Evolutionary conservation across 1,140 invertebrate species (phyloP), one percentile per base, ranked within the genome.

Genomic region (Nasonia longicornis): DNA sequence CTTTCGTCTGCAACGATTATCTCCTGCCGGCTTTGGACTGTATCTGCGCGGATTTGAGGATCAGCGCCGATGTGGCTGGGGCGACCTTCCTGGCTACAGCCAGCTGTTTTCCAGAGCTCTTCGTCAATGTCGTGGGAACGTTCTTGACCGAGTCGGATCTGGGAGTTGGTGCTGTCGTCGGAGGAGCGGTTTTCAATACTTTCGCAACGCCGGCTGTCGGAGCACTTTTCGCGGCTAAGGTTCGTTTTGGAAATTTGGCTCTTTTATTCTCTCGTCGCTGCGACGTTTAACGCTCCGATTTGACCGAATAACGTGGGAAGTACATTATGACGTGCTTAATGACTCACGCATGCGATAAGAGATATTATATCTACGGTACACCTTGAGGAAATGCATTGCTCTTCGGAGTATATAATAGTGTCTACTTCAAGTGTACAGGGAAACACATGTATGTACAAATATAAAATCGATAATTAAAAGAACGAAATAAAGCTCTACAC

Each of bases 1-100:
- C 96, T 1, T 93, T 96, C 42, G 94, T 97, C 2, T 97, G 96
- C 88, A 96, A 97, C 86, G 95, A 96, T 85, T 97, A 96, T 85
- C 95, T 97, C 84, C 92, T 97, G 20, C 96, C 96, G 0, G 94
- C 95, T 1, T 93, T 97, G 2, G 95, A 97, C 87, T 92, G 94
- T 82, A 96, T 97, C 83, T 96, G 96, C 86, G 93, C 94, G 42
- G 92, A 93, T 78, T 87, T 95, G 29, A 93, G 94, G 81, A 93
- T 95, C 87, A 94, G 94, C 87, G 87, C 95, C 86, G 96, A 98
- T 88, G 95, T 98, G 11, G 96, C 96, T 0, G 97, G 96, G 0
- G 97, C 97, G 0, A 98, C 97, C 0, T 98, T 98, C 86, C 96
- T 98, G 94, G 95, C 97, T 0, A 95, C 96, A 0, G 97, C 96